These are phyloP conservation scores for Streptopelia turtur DNA, from an alignment of 2,797 vertebrate genomes.

Conservation along the genomic window DNA sequence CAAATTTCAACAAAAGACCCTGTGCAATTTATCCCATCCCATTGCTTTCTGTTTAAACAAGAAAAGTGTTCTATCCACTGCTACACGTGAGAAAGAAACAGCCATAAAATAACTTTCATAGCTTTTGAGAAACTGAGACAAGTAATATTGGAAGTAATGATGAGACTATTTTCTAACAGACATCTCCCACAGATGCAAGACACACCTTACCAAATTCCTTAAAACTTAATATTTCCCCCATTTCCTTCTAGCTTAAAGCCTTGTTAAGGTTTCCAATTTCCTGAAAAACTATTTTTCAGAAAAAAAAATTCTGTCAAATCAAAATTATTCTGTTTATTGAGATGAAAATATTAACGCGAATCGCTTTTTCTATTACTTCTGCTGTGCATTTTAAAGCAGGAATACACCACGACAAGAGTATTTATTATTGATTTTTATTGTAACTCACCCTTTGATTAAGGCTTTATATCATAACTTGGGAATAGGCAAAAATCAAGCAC, in stretches of 20 bases:
- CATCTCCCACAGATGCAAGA: neutral
- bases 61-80: neutral
- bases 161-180: neutral
- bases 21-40: neutral
- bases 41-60: neutral
- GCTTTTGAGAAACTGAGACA: neutral
- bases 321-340: neutral
- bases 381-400: neutral
- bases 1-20: neutral
- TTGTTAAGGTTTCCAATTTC: neutral
- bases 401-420: neutral
- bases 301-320: neutral
- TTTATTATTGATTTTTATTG: constrained; percentile 1
- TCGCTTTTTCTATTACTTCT: neutral
- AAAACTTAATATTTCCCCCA: neutral
- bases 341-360: neutral
- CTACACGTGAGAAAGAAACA: neutral
- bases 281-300: neutral
- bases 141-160: neutral
- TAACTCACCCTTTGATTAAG: constrained; percentile 15
- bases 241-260: neutral
- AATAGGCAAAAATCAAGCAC: neutral
- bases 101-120: neutral
- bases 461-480: constrained; percentile 5
- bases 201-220: neutral